These are phyloP conservation scores for Grammomys surdaster DNA, from an alignment of 2,113 vertebrate species.

Conservation along the genomic window DNA sequence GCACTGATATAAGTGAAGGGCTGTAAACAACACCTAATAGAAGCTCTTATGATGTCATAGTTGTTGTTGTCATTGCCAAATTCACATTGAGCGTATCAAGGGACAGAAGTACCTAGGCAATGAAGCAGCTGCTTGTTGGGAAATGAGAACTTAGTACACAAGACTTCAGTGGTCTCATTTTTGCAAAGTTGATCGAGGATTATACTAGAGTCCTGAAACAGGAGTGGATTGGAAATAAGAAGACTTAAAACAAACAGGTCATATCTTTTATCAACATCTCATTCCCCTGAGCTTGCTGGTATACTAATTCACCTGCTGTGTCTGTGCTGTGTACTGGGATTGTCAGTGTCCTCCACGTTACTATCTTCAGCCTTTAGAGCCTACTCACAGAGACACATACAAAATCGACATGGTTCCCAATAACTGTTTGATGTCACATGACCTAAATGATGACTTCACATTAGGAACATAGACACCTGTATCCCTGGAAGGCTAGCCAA, in stretches of 20 bases:
- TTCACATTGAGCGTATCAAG: background rate
- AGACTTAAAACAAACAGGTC: background rate
- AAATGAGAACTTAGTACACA: constrained; percentile 15
- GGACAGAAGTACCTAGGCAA: background rate
- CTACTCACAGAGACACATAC: background rate
- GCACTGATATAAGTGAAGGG: background rate
- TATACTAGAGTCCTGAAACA: background rate
- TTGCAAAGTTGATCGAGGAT: background rate
- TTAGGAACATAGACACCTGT: background rate
- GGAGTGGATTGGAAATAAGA: background rate
- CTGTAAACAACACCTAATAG: background rate
- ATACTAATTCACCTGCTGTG: background rate
- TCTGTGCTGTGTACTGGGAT: background rate
- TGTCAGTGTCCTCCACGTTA: background rate
- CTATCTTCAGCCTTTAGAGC: background rate
- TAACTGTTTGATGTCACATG: background rate
- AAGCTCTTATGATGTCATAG: background rate
- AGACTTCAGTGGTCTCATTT: background rate
- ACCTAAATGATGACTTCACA: background rate
- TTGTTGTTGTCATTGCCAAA: background rate
- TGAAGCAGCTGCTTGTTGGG: background rate
- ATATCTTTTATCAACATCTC: background rate
- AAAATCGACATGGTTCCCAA: background rate
- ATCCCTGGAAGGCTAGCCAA: background rate
- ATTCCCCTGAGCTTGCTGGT: background rate